phyloP scores from a whole-genome alignment of 2,797 vertebrate species.

The Paguma larvata region DNA sequence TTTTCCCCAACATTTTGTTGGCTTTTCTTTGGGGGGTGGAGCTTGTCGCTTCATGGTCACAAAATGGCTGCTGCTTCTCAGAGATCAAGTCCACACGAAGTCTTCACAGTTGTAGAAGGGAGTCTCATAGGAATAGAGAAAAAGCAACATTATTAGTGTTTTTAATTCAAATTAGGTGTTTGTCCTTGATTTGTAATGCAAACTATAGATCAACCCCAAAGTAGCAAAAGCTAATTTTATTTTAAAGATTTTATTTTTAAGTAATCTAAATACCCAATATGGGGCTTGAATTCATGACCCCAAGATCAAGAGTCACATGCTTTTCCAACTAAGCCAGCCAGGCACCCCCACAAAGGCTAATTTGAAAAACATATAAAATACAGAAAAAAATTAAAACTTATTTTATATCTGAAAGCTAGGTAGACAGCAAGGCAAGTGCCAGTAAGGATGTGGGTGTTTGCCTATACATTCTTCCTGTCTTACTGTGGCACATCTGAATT shows the following conservation, averaged over 20 bases:
- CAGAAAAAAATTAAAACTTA: conserved; percentile 25
- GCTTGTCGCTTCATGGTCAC: neutral
- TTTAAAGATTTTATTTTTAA: neutral
- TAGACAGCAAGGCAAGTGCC: neutral
- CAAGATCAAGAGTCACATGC: neutral
- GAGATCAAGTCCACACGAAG: neutral
- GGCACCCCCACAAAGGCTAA: neutral
- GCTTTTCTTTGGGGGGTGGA: neutral
- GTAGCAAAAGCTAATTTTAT: neutral
- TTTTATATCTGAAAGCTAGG: conserved; percentile 11
- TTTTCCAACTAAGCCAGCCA: neutral
- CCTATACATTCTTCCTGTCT: neutral
- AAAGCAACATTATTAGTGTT: neutral
- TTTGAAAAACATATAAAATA: neutral
- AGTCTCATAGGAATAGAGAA: neutral
- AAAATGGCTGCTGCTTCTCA: neutral
- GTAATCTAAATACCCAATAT: neutral
- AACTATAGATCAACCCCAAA: neutral
- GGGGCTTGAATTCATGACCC: neutral
- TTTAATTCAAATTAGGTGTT: neutral
- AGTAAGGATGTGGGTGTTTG: neutral
- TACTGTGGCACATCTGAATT: neutral
- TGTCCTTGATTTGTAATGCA: neutral
- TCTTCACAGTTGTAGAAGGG: neutral
- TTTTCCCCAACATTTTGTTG: neutral